phyloP scores from a whole-genome alignment of 92 coral and sea anemone genomes.

The Umimayanthus chanpuru region DNA sequence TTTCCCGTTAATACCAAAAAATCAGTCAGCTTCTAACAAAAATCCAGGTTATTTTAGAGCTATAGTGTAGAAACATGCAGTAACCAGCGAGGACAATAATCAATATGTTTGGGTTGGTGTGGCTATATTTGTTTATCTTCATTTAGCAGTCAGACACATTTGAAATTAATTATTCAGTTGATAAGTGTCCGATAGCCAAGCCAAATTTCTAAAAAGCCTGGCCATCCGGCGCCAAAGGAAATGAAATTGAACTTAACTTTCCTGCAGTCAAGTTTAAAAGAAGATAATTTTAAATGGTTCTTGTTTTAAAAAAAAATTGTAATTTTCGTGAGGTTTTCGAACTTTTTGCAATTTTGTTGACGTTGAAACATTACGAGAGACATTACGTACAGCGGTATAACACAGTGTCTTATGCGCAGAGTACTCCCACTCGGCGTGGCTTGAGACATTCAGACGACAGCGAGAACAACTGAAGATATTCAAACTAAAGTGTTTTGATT shows the following conservation, averaged over 20 bases:
- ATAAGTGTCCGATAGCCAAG: neutral
- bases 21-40: neutral
- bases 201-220: neutral
- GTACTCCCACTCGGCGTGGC: slow-evolving; percentile 35
- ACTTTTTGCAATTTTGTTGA: no score
- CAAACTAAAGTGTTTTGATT: neutral
- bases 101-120: neutral
- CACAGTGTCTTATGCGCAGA: slow-evolving; percentile 10
- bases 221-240: neutral
- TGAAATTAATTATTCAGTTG: neutral
- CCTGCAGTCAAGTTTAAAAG: neutral
- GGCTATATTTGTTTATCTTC: neutral
- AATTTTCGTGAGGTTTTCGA: neutral
- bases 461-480: neutral
- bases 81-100: neutral
- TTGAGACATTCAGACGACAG: slow-evolving; percentile 1
- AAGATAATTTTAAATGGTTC: no score
- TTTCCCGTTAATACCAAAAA: no score
- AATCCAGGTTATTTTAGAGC: neutral
- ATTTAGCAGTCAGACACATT: neutral
- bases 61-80: neutral
- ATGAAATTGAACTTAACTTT: neutral
- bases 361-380: neutral
- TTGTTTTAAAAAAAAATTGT: neutral
- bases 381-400: slow-evolving; percentile 17